Evolutionary conservation across 2,113 vertebrate species (phyloP).

Genomic region (Corythornis madagascariensis): DNA sequence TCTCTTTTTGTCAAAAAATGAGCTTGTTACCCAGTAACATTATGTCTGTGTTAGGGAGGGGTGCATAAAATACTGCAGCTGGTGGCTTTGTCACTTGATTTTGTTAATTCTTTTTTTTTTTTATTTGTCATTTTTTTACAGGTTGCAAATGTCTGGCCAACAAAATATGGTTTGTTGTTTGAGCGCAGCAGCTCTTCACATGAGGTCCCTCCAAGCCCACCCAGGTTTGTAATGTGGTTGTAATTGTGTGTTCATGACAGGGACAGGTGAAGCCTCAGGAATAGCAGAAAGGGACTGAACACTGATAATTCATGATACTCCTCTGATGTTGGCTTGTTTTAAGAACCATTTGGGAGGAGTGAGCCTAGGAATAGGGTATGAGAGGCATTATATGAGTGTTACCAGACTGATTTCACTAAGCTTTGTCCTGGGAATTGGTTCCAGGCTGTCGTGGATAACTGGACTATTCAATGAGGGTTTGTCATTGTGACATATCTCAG

Average conservation of each 20-base stretch:
- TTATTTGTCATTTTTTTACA: slow-evolving; percentile 12
- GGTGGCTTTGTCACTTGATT: not conserved
- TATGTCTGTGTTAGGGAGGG: not conserved
- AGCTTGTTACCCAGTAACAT: not conserved
- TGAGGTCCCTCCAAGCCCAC: slow-evolving; percentile 82
- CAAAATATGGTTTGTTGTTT: slow-evolving; percentile 92
- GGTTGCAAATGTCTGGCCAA: slow-evolving; percentile 94
- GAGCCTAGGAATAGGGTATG: not conserved
- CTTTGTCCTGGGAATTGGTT: not conserved
- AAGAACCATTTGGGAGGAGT: not conserved
- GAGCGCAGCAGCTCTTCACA: slow-evolving; percentile 86
- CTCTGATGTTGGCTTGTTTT: not conserved
- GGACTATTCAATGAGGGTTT: not conserved
- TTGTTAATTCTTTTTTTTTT: too few species aligned
- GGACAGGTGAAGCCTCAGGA: not conserved
- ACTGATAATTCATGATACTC: not conserved
- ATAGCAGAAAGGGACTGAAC: not conserved
- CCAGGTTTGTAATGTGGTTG: slow-evolving; percentile 75
- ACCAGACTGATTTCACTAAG: not conserved
- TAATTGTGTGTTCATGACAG: fast-evolving
- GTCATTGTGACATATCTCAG: not conserved
- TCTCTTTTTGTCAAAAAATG: not conserved
- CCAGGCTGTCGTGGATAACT: not conserved
- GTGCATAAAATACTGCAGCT: not conserved
- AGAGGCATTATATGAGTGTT: fast-evolving